These are phyloP conservation scores for Morone saxatilis DNA, from an alignment of 2,113 vertebrate species.

Conservation along the genomic window DNA sequence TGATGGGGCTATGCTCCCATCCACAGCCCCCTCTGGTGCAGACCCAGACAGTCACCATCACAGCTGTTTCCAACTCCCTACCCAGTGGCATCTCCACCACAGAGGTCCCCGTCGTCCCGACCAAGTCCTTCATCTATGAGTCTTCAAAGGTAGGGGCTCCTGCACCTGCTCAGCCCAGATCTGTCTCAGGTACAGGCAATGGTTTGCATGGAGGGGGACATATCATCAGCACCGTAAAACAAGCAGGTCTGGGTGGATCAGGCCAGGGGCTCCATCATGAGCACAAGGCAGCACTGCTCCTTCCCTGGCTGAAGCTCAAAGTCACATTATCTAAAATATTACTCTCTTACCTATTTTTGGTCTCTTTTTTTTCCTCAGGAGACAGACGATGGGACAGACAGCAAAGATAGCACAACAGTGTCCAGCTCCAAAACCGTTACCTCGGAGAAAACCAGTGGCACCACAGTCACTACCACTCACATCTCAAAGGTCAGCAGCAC, in stretches of 20 bases:
- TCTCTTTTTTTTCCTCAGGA: conserved; percentile 75
- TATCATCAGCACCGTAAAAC: background rate
- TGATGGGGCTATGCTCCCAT: conserved; percentile 79
- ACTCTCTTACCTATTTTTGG: background rate
- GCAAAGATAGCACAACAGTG: conserved; percentile 83
- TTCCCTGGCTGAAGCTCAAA: conserved; percentile 10
- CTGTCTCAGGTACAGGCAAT: conserved; percentile 30
- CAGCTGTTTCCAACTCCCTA: conserved; percentile 85
- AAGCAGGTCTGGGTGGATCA: conserved; percentile 44
- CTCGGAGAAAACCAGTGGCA: conserved; percentile 87
- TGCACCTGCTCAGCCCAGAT: conserved; percentile 64
- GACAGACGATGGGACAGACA: conserved; percentile 84
- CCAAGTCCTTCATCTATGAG: conserved; percentile 94
- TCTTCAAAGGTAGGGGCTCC: conserved; percentile 90
- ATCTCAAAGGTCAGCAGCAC: conserved; percentile 90
- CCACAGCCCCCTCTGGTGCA: conserved; percentile 94
- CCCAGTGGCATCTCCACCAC: conserved; percentile 92
- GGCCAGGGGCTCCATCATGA: conserved; percentile 28
- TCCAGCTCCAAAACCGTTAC: conserved; percentile 90
- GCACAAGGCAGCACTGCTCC: conserved; percentile 16
- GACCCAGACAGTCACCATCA: conserved; percentile 95
- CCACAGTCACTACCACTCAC: conserved; percentile 90
- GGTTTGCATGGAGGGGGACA: conserved; percentile 4
- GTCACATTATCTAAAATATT: background rate
- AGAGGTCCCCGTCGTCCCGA: conserved; percentile 94